Conservation (phyloP, 2,888 invertebrate species). For the Drosophila sordidapex region DNA sequence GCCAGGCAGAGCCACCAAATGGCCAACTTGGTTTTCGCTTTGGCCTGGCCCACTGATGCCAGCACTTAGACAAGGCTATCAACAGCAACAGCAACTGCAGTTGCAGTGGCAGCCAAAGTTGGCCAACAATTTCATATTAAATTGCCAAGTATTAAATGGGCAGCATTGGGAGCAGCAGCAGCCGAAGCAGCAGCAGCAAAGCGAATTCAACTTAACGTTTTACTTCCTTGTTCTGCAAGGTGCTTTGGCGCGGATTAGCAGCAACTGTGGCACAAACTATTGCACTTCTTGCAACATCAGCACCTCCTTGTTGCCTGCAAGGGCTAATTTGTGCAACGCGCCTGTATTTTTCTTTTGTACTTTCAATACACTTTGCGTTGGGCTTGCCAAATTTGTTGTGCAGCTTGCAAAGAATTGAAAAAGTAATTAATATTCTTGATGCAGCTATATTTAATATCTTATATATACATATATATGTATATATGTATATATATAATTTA, state of each 20-base stretch:
- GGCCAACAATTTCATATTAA: conserved; percentile 82
- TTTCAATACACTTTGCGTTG: conserved; percentile 11
- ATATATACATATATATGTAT: too few relatives aligned
- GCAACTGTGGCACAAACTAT: conserved; percentile 34
- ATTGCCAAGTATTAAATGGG: conserved; percentile 82
- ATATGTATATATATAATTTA: too few relatives aligned
- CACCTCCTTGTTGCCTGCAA: conserved; percentile 71
- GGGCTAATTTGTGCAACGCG: conserved; percentile 78
- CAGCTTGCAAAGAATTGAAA: not conserved
- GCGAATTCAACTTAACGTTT: conserved; percentile 48
- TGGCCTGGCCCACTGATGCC: conserved; percentile 69
- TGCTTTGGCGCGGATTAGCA: conserved; percentile 69
- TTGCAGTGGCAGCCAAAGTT: conserved; percentile 60
- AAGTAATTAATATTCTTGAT: not conserved
- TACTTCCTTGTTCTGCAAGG: conserved; percentile 80
- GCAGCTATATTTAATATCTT: not conserved
- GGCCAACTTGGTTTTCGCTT: conserved; percentile 18
- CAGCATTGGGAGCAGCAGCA: conserved; percentile 44
- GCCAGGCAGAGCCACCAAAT: conserved; percentile 24
- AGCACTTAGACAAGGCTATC: conserved; percentile 82
- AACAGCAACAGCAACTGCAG: conserved; percentile 28
- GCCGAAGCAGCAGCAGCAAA: conserved; percentile 1
- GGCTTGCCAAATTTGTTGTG: not conserved
- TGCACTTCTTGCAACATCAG: conserved; percentile 38
- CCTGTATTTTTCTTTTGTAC: conserved; percentile 4